Percentiles rank a stretch among this genome's conserved stretches.
phyloP scores from a whole-genome alignment of 1,140 invertebrate species.

The Pissodes strobi region DNA sequence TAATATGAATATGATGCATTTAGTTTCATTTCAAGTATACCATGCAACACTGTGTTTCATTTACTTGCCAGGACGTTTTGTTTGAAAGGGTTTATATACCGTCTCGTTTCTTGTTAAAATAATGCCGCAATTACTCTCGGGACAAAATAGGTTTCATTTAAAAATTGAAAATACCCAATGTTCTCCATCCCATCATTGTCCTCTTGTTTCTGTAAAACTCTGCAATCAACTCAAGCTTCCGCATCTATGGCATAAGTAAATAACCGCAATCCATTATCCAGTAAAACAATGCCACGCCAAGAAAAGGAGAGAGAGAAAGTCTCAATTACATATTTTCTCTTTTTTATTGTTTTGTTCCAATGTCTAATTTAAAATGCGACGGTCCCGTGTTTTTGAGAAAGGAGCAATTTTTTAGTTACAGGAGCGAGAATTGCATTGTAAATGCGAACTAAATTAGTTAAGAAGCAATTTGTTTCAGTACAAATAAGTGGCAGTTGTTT shows the following conservation, averaged over 20 bases:
- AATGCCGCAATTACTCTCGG: background rate
- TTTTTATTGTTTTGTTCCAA: conserved; percentile 20
- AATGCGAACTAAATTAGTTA: too few species aligned
- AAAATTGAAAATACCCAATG: conserved; percentile 8
- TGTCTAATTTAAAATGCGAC: conserved; percentile 20
- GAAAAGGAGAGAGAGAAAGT: conserved; percentile 1
- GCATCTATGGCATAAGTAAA: conserved; percentile 28
- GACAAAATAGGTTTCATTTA: conserved; percentile 13
- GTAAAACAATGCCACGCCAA: conserved; percentile 13
- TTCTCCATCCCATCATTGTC: conserved; percentile 14
- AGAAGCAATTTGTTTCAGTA: too few species aligned
- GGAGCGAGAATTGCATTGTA: too few species aligned
- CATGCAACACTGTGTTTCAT: too few species aligned
- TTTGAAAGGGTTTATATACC: too few species aligned
- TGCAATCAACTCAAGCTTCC: conserved; percentile 23
- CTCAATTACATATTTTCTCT: conserved; percentile 10
- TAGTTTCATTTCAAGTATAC: too few species aligned
- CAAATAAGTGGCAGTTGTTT: too few species aligned
- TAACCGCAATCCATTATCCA: conserved; percentile 26
- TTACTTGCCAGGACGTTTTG: too few species aligned
- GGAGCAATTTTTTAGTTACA: background rate
- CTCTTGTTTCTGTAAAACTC: conserved; percentile 21
- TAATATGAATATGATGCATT: too few species aligned
- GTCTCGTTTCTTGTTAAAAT: background rate
- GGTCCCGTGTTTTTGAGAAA: conserved; percentile 8